Percentiles rank a stretch among this genome's conserved stretches.
Conservation (phyloP, 2,797 vertebrate genomes). For the Phrynocephalus forsythii region DNA sequence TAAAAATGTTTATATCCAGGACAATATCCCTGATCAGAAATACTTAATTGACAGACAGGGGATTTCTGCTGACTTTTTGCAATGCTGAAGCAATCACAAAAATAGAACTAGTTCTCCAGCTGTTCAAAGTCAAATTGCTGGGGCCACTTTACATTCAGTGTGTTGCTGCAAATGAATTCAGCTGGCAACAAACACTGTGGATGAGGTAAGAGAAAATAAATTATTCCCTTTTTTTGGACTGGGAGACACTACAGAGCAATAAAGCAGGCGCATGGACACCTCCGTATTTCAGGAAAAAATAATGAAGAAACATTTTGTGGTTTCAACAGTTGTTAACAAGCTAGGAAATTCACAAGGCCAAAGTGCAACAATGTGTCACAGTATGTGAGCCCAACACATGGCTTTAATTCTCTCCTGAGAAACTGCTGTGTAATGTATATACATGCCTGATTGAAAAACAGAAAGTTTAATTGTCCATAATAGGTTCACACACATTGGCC, state of each 20-base stretch:
- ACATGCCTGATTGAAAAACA: neutral
- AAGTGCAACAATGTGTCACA: neutral
- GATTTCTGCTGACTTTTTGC: conserved; percentile 69
- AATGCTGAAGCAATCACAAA: conserved; percentile 58
- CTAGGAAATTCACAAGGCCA: neutral
- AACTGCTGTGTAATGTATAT: neutral
- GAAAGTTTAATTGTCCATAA: neutral
- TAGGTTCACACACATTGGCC: neutral
- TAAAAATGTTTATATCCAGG: conserved; percentile 49
- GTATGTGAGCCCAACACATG: neutral
- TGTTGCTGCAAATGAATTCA: conserved; percentile 63
- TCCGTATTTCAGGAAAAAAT: neutral
- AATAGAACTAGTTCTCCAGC: conserved; percentile 63
- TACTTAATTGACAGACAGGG: conserved; percentile 56
- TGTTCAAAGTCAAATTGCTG: conserved; percentile 61
- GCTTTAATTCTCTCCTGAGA: neutral
- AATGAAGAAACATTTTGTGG: neutral
- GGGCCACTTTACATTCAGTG: conserved; percentile 45
- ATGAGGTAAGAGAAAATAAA: conserved; percentile 62
- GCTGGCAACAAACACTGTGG: conserved; percentile 54
- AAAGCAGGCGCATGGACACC: neutral
- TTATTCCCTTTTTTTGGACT: conserved; percentile 45
- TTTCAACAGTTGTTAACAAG: neutral
- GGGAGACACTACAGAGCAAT: neutral
- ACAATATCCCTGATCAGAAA: conserved; percentile 61